Evolutionary conservation across 1,140 invertebrate genomes (phyloP), one percentile per base, ranked within the genome.

Genomic region (Zaprionus taronus): DNA sequence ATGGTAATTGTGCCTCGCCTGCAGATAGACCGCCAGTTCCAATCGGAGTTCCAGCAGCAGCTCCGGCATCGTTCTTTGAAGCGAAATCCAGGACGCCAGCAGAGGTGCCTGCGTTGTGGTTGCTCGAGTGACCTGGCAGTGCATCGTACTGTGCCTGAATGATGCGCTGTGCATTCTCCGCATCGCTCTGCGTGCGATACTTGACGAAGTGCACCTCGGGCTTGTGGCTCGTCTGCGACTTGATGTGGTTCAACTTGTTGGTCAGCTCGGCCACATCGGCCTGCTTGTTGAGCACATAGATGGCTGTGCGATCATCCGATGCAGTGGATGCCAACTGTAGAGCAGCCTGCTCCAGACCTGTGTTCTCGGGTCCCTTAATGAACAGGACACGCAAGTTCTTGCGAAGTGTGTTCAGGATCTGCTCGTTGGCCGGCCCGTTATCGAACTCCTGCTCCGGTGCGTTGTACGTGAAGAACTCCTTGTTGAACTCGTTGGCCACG

Each of bases 341-440:
- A 53, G 95, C 95, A 38, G 95, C 95, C 82, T 94, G 94, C 31
- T 95, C 94, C 49, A 91, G 60, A 5, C 79, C 89, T 0, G 95
- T 94, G 22, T 90, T 90, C 62, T 91, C 89, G 22, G 96, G 96
- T 26, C 96, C 96, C 94, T 97, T 97, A 92, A 97, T 97, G 95
- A 97, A 97, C 85, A 97, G 96, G 80, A 97, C 97, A 91, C 96
- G 96, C 93, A 97, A 96, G 93, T 97, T 96, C 81, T 96, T 96
- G 92, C 96, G 95, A 73, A 96, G 92, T 2, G 94, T 93, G 12
- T 76, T 82, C 12, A 71, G 61, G 44, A 84, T 78, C 53, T 82
- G 72, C 9, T 84, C 85, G 44, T 78, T 69, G 34, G 69, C 47
- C 1, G 64, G 71, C 0, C 56, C 56, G 58, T 85, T 85, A 34